phyloP scores from a whole-genome alignment of 2,797 vertebrate species.

The Mycteria americana region DNA sequence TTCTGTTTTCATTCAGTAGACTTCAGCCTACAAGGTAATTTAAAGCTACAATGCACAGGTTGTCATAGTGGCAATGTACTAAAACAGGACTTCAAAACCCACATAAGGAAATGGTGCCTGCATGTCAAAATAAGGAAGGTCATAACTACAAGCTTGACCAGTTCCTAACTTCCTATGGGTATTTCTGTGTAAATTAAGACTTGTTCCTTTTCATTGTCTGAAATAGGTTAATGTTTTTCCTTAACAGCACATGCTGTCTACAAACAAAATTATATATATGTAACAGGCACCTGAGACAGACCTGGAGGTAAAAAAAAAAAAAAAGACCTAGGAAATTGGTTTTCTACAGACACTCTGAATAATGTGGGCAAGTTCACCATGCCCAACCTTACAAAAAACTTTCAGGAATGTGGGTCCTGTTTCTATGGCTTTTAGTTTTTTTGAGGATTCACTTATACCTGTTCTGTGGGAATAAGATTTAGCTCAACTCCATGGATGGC shows the following conservation, averaged over 20 bases:
- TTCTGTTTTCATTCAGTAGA: background rate
- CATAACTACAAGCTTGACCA: background rate
- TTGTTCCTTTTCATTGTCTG: background rate
- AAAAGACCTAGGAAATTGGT: background rate
- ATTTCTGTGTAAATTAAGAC: slow-evolving; percentile 13
- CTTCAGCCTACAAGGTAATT: slow-evolving; percentile 20
- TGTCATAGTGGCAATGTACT: slow-evolving; percentile 4
- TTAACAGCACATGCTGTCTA: background rate
- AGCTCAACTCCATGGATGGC: background rate
- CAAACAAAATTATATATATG: background rate
- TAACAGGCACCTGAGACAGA: background rate
- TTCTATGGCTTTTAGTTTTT: background rate
- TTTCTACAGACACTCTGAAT: background rate
- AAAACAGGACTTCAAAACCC: background rate
- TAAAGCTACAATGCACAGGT: slow-evolving; percentile 34
- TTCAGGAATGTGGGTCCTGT: background rate
- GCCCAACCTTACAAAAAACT: background rate
- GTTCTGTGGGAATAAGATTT: background rate
- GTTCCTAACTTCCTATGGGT: background rate
- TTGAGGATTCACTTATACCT: background rate
- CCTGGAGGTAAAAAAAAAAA: background rate
- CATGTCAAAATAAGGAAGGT: slow-evolving; percentile 3
- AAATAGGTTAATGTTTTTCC: slow-evolving; percentile 1
- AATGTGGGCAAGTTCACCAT: background rate
- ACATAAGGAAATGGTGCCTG: background rate